Conservation (phyloP, 2,113 vertebrate species). For the Eira barbara region DNA sequence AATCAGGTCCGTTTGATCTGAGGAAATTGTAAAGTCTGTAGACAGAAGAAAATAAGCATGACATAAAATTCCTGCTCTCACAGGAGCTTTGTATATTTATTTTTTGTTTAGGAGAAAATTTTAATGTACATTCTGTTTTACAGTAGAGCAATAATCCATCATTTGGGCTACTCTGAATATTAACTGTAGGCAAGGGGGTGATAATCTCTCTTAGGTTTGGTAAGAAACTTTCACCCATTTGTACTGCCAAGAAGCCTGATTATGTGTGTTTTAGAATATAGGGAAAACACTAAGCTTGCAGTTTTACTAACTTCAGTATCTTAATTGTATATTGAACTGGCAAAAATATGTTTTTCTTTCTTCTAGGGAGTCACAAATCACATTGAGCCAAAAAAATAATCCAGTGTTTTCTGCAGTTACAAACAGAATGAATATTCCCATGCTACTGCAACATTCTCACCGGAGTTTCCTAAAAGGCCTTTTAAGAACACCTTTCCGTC, state of each 20-base stretch:
- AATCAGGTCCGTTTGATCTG: background rate
- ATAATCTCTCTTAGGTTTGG: background rate
- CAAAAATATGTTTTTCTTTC: slow-evolving; percentile 41
- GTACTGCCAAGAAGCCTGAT: background rate
- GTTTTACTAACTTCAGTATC: background rate
- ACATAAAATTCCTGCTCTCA: background rate
- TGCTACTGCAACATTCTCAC: slow-evolving; percentile 59
- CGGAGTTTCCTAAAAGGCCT: slow-evolving; percentile 51
- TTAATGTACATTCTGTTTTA: background rate
- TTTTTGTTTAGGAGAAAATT: slow-evolving; percentile 20
- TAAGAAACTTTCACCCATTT: background rate
- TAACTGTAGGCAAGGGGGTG: background rate
- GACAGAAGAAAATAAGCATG: background rate
- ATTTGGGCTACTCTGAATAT: background rate
- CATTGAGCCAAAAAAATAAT: background rate
- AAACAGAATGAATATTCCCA: slow-evolving; percentile 75
- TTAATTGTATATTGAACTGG: background rate
- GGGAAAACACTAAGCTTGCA: background rate
- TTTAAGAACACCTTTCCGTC: background rate
- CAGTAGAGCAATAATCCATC: background rate
- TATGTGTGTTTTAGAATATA: background rate
- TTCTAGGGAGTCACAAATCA: slow-evolving; percentile 51
- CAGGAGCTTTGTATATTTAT: background rate
- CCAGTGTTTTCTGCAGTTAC: background rate
- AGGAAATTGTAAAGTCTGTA: background rate